phyloP scores from a whole-genome alignment of 2,797 vertebrate species.

The Anguilla marmorata region DNA sequence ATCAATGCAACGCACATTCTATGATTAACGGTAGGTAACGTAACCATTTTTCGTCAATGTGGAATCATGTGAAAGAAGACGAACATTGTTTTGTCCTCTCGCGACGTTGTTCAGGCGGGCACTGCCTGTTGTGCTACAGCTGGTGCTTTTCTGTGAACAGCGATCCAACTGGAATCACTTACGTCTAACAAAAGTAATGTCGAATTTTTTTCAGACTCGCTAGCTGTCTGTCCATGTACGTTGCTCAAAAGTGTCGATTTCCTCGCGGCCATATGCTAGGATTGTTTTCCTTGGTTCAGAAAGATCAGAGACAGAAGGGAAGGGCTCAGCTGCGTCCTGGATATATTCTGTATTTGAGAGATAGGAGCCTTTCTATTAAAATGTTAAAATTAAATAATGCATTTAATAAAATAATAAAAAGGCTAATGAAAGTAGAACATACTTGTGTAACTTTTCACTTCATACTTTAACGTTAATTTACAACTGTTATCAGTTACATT shows the following conservation, averaged over 20 bases:
- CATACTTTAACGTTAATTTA: neutral
- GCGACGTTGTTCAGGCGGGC: neutral
- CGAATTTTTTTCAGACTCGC: neutral
- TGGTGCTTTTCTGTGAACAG: neutral
- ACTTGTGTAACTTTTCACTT: too few relatives aligned
- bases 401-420: neutral
- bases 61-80: neutral
- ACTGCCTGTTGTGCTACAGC: neutral
- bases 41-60: neutral
- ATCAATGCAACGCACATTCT: neutral
- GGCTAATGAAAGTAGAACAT: too few relatives aligned
- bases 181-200: neutral
- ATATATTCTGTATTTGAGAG: neutral
- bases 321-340: neutral
- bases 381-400: neutral
- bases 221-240: neutral
- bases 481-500: neutral
- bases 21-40: neutral
- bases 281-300: neutral
- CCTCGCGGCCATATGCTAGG: neutral
- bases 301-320: neutral
- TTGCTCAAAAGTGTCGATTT: neutral
- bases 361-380: neutral
- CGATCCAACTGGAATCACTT: neutral
- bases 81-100: neutral